phyloP scores from a whole-genome alignment of 2,113 vertebrate genomes.

The Aptenodytes forsteri region DNA sequence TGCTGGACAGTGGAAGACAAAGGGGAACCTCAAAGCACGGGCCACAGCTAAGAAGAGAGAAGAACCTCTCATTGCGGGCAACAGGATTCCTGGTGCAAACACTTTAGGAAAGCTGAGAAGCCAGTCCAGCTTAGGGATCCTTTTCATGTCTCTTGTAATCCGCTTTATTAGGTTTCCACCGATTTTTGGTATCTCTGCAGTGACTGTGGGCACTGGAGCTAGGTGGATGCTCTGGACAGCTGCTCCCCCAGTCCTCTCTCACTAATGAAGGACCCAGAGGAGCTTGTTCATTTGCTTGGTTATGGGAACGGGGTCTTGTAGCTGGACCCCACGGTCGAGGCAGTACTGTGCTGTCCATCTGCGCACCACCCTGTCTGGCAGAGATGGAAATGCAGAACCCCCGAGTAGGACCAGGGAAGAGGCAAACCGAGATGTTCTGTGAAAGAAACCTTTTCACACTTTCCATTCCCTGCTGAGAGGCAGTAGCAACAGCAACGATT shows the following conservation, averaged over 20 bases:
- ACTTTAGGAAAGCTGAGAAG: neutral
- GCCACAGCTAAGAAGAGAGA: neutral
- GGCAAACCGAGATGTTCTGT: neutral
- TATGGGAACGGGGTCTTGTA: constrained; percentile 49
- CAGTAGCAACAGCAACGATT: neutral
- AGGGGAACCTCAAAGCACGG: neutral
- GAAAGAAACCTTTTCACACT: neutral
- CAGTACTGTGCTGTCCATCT: constrained; percentile 76
- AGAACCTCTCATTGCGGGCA: neutral
- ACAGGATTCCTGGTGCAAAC: neutral
- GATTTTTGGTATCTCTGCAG: neutral
- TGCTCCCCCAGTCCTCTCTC: neutral
- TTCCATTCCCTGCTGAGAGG: neutral
- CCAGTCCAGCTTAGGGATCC: neutral
- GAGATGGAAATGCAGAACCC: neutral
- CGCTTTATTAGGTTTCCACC: neutral
- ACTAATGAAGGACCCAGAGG: constrained; percentile 28
- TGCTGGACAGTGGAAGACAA: neutral
- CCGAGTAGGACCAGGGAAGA: neutral
- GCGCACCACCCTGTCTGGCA: constrained; percentile 59
- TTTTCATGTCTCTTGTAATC: neutral
- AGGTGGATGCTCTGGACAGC: constrained; percentile 14
- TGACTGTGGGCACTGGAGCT: constrained; percentile 7
- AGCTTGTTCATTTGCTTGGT: neutral
- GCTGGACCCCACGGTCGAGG: constrained; percentile 64